Evolutionary conservation across 2,888 invertebrate species (phyloP).

Genomic region (Oasisia sp.): DNA sequence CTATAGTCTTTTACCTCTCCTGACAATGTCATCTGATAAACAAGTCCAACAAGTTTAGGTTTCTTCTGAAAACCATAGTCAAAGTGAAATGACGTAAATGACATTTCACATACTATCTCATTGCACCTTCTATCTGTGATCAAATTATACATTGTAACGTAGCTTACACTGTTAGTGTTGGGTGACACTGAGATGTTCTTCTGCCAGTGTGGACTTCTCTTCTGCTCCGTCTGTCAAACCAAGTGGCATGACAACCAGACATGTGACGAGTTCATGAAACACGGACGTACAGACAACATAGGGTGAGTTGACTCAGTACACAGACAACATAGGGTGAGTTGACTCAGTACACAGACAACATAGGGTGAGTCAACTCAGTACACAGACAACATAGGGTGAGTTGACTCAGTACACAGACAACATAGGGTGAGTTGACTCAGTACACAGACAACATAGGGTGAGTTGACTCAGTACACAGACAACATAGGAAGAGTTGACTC

Average conservation of each 20-base stretch:
- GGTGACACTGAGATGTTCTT: constrained; percentile 1
- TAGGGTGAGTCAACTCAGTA: background rate
- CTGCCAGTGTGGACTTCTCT: constrained; percentile 61
- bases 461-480: too few relatives aligned
- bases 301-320: constrained; percentile 47
- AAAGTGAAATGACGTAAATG: background rate
- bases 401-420: too few relatives aligned
- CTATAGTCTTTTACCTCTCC: too few relatives aligned
- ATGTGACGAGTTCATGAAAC: constrained; percentile 60
- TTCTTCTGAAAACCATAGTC: too few relatives aligned
- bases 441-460: too few relatives aligned
- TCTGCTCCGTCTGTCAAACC: constrained; percentile 63
- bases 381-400: background rate
- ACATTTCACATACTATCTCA: background rate
- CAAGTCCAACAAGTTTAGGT: too few relatives aligned
- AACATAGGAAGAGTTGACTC: too few relatives aligned
- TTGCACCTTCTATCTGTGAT: background rate
- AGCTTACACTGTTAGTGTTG: background rate
- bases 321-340: background rate
- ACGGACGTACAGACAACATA: constrained; percentile 51
- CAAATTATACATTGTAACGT: too few relatives aligned
- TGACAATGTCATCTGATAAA: too few relatives aligned
- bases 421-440: too few relatives aligned
- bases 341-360: too few relatives aligned
- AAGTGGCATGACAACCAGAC: constrained; percentile 61